phyloP scores from a whole-genome alignment of 2,797 vertebrate genomes.

The Manis javanica region DNA sequence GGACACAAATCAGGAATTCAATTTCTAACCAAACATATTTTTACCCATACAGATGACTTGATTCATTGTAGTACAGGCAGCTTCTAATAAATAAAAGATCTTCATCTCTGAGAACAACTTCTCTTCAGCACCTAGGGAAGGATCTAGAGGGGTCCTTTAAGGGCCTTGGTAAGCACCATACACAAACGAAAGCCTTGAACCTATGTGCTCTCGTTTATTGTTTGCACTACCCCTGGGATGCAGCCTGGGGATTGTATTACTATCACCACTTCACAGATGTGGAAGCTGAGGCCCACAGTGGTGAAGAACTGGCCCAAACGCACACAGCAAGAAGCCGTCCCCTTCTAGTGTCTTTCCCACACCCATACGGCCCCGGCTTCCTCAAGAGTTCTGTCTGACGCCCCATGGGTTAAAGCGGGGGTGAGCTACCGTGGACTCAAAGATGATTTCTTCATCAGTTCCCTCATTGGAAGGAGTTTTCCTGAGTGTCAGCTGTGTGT shows the following conservation, averaged over 20 bases:
- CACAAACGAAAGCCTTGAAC: not conserved
- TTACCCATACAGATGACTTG: constrained; percentile 20
- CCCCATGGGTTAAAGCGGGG: not conserved
- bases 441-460: not conserved
- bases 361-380: not conserved
- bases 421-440: not conserved
- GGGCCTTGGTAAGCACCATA: not conserved
- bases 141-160: not conserved
- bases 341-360: not conserved
- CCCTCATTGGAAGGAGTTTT: not conserved
- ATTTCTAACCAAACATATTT: constrained; percentile 51
- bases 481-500: not conserved
- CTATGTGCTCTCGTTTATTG: not conserved
- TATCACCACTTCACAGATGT: not conserved
- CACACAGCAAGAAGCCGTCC: not conserved
- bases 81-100: constrained; percentile 34
- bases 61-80: not conserved
- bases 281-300: not conserved
- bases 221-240: not conserved
- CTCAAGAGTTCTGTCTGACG: not conserved
- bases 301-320: not conserved
- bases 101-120: not conserved
- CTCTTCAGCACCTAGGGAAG: not conserved
- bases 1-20: constrained; percentile 69
- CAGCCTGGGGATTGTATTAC: not conserved